Base-by-base conservation (phyloP, 2,797 vertebrate genomes). In the Enteromius viviparus region DNA sequence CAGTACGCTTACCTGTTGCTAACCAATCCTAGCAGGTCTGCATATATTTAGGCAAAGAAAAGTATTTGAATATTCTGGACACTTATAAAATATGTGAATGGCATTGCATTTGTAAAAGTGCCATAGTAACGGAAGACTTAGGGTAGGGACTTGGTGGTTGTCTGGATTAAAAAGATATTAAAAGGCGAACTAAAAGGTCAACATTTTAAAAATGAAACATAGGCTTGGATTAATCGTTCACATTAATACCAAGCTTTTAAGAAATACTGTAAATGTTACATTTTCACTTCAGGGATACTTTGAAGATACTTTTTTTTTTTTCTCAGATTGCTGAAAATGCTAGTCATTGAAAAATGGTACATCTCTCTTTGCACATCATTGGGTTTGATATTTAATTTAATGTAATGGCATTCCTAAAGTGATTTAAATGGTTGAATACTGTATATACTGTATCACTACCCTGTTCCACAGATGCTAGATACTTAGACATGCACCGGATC, bases 401-500 rank as follows among this genome's bases (percentile, higher is more conserved):
- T 32, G 40, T 21, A 64, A 64, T n/a, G 58, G 64, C 40, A 77
- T 77, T 64, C 40, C 15, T n/a, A 17, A 58, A n/a, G 10, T 14
- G 37, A n/a, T 42, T 69, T 37, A 66, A 69, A 42, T n/a, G 34
- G 34, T 45, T 37, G 53, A 21, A 74, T 34, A 21, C 17, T 19
- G 12, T 29, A 29, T 19, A 29, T 53, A 75, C 6, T 29, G 37
- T 62, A 11, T 26, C 34, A 19, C 8, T 42, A 76, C 2, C 15
- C 15, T 21, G 37, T 77, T 77, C 42, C 1, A 23, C 53, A 40
- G 12, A 23, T 58, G 53, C 42, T 42, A 42, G 53, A 77, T 40
- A 47, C 34, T 40, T 60, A 60, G 53, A 60, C 53, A 60, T 76
- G 74, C 74, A 76, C 49, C 4, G 53, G 19, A 60, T 77, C 75